A percentile compares a stretch with the other conserved stretches of the same genome.
Conservation (phyloP, 2,113 vertebrate genomes). For the Forbesichthys agassizii region DNA sequence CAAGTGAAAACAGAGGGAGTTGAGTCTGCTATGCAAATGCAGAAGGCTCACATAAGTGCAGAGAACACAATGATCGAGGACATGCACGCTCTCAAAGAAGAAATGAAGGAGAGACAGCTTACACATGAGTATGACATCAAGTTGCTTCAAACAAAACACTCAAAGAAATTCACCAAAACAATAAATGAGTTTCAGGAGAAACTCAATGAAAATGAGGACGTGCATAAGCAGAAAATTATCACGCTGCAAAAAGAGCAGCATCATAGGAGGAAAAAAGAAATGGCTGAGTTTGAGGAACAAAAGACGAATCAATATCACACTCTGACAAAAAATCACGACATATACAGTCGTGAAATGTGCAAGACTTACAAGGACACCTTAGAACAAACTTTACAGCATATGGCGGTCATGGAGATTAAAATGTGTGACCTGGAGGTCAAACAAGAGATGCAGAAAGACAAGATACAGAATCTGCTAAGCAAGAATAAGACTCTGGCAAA, state of each 20-base stretch:
- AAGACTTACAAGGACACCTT: slow-evolving; percentile 80
- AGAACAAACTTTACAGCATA: slow-evolving; percentile 68
- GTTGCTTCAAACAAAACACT: slow-evolving; percentile 82
- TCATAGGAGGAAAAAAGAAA: slow-evolving; percentile 78
- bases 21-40: slow-evolving; percentile 66
- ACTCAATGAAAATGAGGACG: slow-evolving; percentile 82
- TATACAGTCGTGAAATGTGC: slow-evolving; percentile 78
- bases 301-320: slow-evolving; percentile 81
- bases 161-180: slow-evolving; percentile 77
- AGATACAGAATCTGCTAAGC: slow-evolving; percentile 68
- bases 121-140: slow-evolving; percentile 75
- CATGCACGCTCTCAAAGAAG: slow-evolving; percentile 68
- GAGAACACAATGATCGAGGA: slow-evolving; percentile 75
- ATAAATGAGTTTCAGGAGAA: slow-evolving; percentile 78
- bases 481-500: slow-evolving; percentile 80
- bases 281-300: slow-evolving; percentile 80
- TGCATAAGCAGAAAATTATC: slow-evolving; percentile 80
- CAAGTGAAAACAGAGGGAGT: slow-evolving; percentile 81
- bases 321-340: slow-evolving; percentile 80
- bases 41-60: slow-evolving; percentile 79
- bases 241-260: slow-evolving; percentile 79
- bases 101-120: slow-evolving; percentile 82
- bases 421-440: slow-evolving; percentile 63
- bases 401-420: slow-evolving; percentile 82
- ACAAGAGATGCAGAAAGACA: slow-evolving; percentile 71